Conservation (phyloP, 2,888 invertebrate species). For the Mallateleia sp. region DNA sequence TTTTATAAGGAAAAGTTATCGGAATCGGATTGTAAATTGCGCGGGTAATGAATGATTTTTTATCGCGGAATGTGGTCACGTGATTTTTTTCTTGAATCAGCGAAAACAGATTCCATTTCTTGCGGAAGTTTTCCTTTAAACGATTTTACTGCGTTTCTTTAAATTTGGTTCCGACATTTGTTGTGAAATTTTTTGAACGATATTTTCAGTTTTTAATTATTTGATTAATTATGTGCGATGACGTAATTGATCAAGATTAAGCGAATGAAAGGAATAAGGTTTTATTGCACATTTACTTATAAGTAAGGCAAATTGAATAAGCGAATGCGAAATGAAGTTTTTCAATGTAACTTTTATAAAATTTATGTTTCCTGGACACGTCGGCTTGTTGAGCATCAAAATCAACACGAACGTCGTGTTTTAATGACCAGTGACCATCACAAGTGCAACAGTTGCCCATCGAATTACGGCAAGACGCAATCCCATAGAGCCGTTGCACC, state of each 20-base stretch:
- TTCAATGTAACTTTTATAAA: constrained; percentile 28
- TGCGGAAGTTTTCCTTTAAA: not conserved
- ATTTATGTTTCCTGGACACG: constrained; percentile 47
- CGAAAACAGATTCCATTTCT: not conserved
- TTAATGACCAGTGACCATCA: constrained; percentile 50
- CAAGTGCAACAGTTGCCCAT: constrained; percentile 58
- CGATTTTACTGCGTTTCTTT: not conserved
- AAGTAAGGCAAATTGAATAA: not conserved
- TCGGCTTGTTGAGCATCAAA: constrained; percentile 44
- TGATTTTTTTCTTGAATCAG: constrained; percentile 4
- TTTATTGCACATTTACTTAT: too few relatives aligned
- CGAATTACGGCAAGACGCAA: constrained; percentile 43
- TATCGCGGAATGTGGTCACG: constrained; percentile 9
- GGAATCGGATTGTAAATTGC: constrained; percentile 60
- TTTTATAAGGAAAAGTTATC: constrained; percentile 74
- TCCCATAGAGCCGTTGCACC: constrained; percentile 56
- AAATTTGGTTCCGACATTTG: too few relatives aligned
- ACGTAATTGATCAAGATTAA: too few relatives aligned
- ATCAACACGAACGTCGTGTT: constrained; percentile 53
- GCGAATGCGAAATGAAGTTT: not conserved
- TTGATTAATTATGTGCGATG: too few relatives aligned
- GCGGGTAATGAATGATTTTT: constrained; percentile 45
- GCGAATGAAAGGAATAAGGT: too few relatives aligned
- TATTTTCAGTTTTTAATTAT: too few relatives aligned
- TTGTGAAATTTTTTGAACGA: too few relatives aligned